These are phyloP conservation scores for Drosophila atripex DNA, from an alignment of 2,888 invertebrate genomes.

Conservation along the genomic window DNA sequence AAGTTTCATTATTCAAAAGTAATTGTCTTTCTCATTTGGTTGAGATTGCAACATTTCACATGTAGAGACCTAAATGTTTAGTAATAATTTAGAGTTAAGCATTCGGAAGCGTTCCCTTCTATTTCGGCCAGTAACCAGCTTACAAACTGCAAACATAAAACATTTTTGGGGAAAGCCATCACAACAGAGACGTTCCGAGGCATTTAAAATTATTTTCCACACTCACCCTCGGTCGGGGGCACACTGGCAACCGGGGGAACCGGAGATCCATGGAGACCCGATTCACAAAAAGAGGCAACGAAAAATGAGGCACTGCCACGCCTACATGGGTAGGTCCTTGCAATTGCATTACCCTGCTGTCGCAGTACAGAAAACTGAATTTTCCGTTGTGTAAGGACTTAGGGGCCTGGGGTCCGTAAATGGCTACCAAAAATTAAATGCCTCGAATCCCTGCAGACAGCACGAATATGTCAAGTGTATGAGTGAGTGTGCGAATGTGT, in stretches of 20 bases:
- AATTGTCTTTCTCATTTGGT: conserved; percentile 1
- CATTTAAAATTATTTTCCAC: conserved; percentile 39
- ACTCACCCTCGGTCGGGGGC: background rate
- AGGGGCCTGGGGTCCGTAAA: conserved; percentile 40
- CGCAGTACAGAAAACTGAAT: conserved; percentile 23
- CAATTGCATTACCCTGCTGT: conserved; percentile 27
- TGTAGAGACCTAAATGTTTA: conserved; percentile 7
- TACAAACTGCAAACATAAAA: conserved; percentile 41
- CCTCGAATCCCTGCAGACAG: conserved; percentile 53
- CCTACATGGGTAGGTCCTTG: conserved; percentile 2
- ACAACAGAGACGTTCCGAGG: conserved; percentile 32
- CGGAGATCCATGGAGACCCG: background rate
- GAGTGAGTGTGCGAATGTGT: conserved; percentile 29
- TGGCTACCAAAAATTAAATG: conserved; percentile 67
- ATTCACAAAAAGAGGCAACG: conserved; percentile 31
- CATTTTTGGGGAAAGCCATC: conserved; percentile 37
- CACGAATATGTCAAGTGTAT: conserved; percentile 71
- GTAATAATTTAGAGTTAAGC: conserved; percentile 29
- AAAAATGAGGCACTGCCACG: conserved; percentile 24
- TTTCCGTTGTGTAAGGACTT: conserved; percentile 38
- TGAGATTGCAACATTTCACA: conserved; percentile 9
- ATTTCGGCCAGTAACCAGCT: conserved; percentile 27
- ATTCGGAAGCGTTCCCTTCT: conserved; percentile 19
- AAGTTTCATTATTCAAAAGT: conserved; percentile 9
- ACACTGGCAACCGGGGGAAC: background rate